Conservation (phyloP, 2,113 vertebrate genomes). For the Pangasianodon gigas region DNA sequence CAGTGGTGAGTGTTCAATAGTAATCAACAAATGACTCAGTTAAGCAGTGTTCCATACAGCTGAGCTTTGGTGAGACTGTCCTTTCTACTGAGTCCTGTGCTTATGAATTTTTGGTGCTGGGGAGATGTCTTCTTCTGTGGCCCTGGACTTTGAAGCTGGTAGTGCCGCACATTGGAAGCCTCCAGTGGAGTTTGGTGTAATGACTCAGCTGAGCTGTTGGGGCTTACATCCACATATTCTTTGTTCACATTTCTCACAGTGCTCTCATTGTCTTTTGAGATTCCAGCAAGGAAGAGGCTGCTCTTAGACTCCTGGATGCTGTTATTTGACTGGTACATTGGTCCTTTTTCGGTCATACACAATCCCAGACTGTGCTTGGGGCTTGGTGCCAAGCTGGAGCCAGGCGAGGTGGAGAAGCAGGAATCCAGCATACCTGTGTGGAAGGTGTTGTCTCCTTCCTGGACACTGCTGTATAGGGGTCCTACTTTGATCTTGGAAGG, state of each 20-base stretch:
- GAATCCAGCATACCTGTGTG: constrained; percentile 79
- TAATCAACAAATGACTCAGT: constrained; percentile 69
- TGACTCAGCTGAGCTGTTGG: constrained; percentile 85
- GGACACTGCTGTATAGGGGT: constrained; percentile 86
- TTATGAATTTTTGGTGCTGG: constrained; percentile 86
- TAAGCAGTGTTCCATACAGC: constrained; percentile 94
- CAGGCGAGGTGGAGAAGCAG: constrained; percentile 73
- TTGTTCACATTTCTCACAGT: constrained; percentile 67
- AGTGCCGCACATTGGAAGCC: constrained; percentile 82
- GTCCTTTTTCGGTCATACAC: constrained; percentile 77
- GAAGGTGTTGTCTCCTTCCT: constrained; percentile 85
- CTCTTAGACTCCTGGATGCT: constrained; percentile 80
- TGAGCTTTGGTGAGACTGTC: constrained; percentile 98
- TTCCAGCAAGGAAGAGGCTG: constrained; percentile 81
- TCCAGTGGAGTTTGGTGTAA: constrained; percentile 84
- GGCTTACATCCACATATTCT: constrained; percentile 79
- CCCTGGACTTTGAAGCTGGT: constrained; percentile 75
- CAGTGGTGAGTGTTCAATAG: not conserved
- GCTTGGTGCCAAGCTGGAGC: constrained; percentile 67
- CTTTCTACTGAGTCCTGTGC: constrained; percentile 89
- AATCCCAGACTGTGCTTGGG: constrained; percentile 75
- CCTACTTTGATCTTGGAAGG: constrained; percentile 78
- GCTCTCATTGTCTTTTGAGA: constrained; percentile 79
- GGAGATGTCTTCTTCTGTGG: constrained; percentile 80
- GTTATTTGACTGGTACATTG: constrained; percentile 77